Evolutionary conservation across 2,113 vertebrate species (phyloP).

Genomic region (Alosa alosa): DNA sequence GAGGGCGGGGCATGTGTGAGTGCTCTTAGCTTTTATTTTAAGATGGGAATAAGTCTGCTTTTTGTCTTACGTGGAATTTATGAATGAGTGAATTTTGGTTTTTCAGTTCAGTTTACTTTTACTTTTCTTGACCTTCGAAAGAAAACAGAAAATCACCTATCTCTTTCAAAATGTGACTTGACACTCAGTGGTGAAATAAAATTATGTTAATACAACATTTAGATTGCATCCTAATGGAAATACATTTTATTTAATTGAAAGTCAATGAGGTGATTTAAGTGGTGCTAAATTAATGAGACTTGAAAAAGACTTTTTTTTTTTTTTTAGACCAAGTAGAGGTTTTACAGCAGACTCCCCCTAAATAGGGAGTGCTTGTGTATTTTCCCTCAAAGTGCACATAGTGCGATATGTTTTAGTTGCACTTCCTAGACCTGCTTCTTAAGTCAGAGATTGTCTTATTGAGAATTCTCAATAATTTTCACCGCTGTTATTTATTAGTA

Average conservation of each 20-base stretch:
- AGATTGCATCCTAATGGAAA: neutral
- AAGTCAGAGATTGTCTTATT: neutral
- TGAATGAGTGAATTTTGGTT: conserved; percentile 58
- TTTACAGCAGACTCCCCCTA: neutral
- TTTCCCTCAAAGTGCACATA: neutral
- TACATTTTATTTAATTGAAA: neutral
- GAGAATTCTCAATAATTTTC: neutral
- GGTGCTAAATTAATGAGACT: conserved; percentile 65
- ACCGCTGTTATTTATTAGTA: neutral
- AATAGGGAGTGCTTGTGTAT: neutral
- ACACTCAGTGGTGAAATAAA: neutral
- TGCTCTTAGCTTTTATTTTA: conserved; percentile 57
- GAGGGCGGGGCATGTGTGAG: conserved; percentile 44
- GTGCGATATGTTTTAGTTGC: neutral
- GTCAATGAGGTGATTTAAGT: conserved; percentile 43
- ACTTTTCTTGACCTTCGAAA: neutral
- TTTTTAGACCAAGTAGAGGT: neutral
- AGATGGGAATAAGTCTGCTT: conserved; percentile 50
- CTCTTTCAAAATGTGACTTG: neutral
- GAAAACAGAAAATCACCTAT: neutral
- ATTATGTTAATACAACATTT: neutral
- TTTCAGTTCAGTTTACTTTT: neutral
- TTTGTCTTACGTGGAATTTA: conserved; percentile 60
- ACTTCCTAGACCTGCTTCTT: neutral
- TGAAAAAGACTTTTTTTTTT: conserved; percentile 42